These are phyloP conservation scores for Agrochola macilenta DNA, from an alignment of 2,888 invertebrate species.

Conservation along the genomic window DNA sequence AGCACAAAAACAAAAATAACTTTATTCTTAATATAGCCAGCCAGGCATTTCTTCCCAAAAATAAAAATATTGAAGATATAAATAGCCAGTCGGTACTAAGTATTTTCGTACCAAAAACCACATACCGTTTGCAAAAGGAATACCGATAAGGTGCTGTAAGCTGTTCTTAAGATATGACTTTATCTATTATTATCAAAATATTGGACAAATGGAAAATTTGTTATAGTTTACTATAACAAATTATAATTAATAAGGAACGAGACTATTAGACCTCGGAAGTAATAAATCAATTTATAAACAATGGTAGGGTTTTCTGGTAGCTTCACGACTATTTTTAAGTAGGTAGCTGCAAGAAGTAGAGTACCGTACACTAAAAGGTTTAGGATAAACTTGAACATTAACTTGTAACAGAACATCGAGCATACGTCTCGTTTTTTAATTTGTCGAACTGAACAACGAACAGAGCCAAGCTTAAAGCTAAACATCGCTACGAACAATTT, in stretches of 20 bases:
- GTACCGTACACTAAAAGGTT: no score
- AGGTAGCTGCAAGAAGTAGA: background rate
- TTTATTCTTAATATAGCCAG: no score
- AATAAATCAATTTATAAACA: slow-evolving; percentile 13
- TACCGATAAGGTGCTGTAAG: no score
- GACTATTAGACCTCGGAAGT: slow-evolving; percentile 29
- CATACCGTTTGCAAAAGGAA: background rate
- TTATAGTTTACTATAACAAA: no score
- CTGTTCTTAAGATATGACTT: no score
- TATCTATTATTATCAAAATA: slow-evolving; percentile 15
- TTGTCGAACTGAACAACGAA: no score
- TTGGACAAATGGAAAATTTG: slow-evolving; percentile 7
- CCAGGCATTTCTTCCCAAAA: background rate
- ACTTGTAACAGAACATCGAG: no score
- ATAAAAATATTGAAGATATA: background rate
- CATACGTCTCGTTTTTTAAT: no score
- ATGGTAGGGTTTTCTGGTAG: background rate
- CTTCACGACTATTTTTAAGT: background rate
- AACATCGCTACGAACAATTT: no score
- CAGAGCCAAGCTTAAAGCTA: no score
- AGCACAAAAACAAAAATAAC: background rate
- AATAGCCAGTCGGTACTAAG: background rate
- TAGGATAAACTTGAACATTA: no score
- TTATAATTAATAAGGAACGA: slow-evolving; percentile 18
- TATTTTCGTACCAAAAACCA: background rate